Base-by-base conservation (phyloP, 2,797 vertebrate species). In the Cryptoblepharus egeriae region DNA sequence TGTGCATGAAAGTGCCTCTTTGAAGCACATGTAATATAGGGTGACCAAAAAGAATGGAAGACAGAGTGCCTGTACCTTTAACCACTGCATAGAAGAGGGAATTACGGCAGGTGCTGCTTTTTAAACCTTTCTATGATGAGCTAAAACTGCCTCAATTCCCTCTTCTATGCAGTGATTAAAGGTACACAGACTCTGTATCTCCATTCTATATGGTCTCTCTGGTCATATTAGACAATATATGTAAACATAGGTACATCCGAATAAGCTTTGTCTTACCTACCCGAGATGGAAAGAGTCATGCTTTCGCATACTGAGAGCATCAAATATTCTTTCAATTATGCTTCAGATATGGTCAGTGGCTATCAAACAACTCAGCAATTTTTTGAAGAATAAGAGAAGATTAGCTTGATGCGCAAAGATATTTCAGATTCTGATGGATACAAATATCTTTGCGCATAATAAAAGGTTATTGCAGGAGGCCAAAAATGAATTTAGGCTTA, bases 401-500 rank as follows among this genome's bases (percentile, higher is more conserved):
- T 18, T 30, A 77, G 60, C 4, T 65, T 81, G 68, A 24, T 52
- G 58, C 65, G 52, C 79, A 82, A 15, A 35, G 10, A 16, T 67
- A 58, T 12, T 42, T 58, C 65, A 65, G 3, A 60, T 80, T 65
- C 80, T 37, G 45, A 28, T 3, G 68, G 85, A 79, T 0, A 4
- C 13, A 26, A 18, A 0, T 64, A 81, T 69, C 77, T 77, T 60
- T 74, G 55, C 63, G 72, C 2, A 77, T 82, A 85, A 79, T 77
- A 72, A 84, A 84, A 94, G 79, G 84, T 90, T 89, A 85, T 60
- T 90, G 87, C 73, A 70, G 24, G 82, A 78, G 61, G 69, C n/a
- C n/a, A 77, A 87, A 93, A 93, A 91, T 85, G 88, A 91, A 92
- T 93, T 94, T 92, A 52, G 84, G 88, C 91, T 92, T 86, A 90